Base-by-base conservation (phyloP, 2,797 vertebrate genomes). In the Pampus argenteus region DNA sequence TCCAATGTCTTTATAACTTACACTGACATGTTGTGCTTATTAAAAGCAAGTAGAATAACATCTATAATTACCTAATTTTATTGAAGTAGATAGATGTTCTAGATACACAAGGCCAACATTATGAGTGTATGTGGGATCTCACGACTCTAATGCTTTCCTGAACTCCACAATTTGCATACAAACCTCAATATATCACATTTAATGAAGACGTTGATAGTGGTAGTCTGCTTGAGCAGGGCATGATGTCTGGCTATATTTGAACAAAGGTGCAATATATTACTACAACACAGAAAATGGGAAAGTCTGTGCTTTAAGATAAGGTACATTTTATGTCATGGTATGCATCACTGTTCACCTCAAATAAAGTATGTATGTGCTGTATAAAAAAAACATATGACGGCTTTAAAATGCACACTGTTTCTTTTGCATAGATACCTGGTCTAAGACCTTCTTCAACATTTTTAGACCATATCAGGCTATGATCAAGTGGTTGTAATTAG, bases 101-200 rank as follows among this genome's bases (percentile, higher is more conserved):
- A 14, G 17, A 28, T 6, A 54, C 48, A 71, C 11, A 23, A 49
- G 2, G 31, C 5, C 18, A 58, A 25, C 11, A 17, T 23, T 14
- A 45, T 42, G 48, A 49, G 11, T 64, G 36, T 31, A 58, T 51
- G 25, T 36, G 34, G 55, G 34, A 51, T 70, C 15, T 63, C 50
- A 54, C 22, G 14, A 23, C 45, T 63, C 66, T 6, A 62, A 58
- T 59, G 13, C 51, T 59, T 66, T 54, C 8, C 10, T 47, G 7
- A 15, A n/a, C 22, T 28, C 3, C 29, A 29, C 18, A 31, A 66
- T 82, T 82, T 79, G 44, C 76, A 85, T 71, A 68, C 6, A 64
- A 71, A 61, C 66, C 38, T n/a, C 17, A 77, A 60, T 66, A 50
- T 26, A 67, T 78, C 71, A 66, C n/a, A 60, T 56, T 31, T 69